phyloP scores from a whole-genome alignment of 2,113 vertebrate species.

The Dipodomys spectabilis region DNA sequence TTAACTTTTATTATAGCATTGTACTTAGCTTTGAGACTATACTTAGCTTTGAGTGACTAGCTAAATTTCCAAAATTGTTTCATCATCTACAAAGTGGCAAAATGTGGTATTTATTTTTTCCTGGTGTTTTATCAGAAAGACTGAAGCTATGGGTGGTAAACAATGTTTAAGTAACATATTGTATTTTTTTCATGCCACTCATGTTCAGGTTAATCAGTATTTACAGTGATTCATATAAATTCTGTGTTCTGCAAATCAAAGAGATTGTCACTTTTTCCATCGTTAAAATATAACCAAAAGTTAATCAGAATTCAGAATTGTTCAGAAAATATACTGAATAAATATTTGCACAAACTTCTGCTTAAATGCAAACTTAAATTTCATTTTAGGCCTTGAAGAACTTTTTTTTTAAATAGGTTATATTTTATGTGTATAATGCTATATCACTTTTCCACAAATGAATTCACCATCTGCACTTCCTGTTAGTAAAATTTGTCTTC shows the following conservation, averaged over 20 bases:
- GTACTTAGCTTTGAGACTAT: background rate
- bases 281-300: background rate
- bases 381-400: background rate
- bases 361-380: constrained; percentile 2
- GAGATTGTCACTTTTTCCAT: background rate
- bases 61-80: background rate
- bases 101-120: background rate
- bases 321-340: background rate
- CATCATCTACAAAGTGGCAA: background rate
- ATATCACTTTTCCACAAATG: background rate
- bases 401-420: no score
- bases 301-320: background rate
- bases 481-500: constrained; percentile 57
- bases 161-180: background rate
- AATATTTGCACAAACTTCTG: background rate
- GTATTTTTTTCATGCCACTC: background rate
- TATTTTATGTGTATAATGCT: no score
- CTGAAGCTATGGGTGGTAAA: background rate
- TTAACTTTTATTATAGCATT: background rate
- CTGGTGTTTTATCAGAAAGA: background rate
- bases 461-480: constrained; percentile 49
- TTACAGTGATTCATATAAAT: background rate
- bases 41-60: background rate
- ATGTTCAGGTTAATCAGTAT: background rate
- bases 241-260: background rate